Evolutionary conservation across 2,113 vertebrate species (phyloP).

Genomic region (Pelecanoides urinatrix): DNA sequence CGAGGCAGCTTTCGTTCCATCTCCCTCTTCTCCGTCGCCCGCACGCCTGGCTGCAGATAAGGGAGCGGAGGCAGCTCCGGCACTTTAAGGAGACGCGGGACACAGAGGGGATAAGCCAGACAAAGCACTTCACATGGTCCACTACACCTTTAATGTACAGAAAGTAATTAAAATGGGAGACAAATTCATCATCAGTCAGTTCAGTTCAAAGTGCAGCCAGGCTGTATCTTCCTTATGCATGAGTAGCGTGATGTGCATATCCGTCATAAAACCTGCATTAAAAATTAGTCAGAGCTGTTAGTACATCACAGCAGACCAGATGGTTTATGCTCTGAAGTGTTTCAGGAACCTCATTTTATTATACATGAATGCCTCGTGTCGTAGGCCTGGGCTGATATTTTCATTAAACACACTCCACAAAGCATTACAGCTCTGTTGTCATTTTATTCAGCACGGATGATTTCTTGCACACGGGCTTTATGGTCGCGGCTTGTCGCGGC

Average conservation of each 20-base stretch:
- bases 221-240: slow-evolving; percentile 25
- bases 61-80: not conserved
- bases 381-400: slow-evolving; percentile 21
- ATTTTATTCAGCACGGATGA: not conserved
- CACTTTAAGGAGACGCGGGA: not conserved
- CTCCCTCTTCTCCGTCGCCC: not conserved
- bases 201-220: not conserved
- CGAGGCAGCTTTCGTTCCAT: not conserved
- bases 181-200: slow-evolving; percentile 29
- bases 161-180: slow-evolving; percentile 52
- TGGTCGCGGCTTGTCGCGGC: not conserved
- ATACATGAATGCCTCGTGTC: slow-evolving; percentile 5
- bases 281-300: slow-evolving; percentile 47
- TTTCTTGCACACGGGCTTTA: not conserved
- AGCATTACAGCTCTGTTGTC: not conserved
- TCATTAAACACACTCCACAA: slow-evolving; percentile 48
- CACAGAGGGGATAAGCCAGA: not conserved
- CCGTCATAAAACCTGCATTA: slow-evolving; percentile 53
- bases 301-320: slow-evolving; percentile 57
- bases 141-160: slow-evolving; percentile 25
- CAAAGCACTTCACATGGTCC: slow-evolving; percentile 33
- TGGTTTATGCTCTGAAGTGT: slow-evolving; percentile 54
- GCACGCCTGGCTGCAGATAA: not conserved
- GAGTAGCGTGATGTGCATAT: slow-evolving; percentile 26
- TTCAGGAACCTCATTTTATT: slow-evolving; percentile 41